Evolutionary conservation across 1,140 invertebrate genomes (phyloP).

Genomic region (Hylyphantes graminicola): DNA sequence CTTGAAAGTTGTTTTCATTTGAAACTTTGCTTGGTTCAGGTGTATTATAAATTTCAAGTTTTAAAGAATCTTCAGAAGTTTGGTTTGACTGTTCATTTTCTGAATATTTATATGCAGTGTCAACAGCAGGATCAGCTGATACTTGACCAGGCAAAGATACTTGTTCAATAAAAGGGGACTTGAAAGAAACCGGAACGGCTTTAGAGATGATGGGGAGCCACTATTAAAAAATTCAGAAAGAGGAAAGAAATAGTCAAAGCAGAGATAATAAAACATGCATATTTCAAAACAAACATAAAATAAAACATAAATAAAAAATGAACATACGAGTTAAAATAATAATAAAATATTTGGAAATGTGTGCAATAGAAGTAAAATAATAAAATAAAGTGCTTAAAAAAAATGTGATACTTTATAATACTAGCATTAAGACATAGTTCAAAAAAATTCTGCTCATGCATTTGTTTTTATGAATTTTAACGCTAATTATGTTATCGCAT

Average conservation of each 20-base stretch:
- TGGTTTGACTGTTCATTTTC: no score
- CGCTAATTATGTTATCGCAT: no score
- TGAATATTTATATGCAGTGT: background rate
- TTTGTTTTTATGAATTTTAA: no score
- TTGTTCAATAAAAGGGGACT: constrained; percentile 43
- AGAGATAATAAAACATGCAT: constrained; percentile 35
- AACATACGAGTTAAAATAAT: background rate
- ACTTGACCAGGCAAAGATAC: background rate
- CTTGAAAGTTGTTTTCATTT: no score
- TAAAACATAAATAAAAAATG: background rate
- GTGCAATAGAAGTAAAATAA: background rate
- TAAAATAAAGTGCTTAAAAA: background rate
- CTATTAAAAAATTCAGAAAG: constrained; percentile 53
- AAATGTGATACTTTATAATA: background rate
- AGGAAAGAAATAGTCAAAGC: constrained; percentile 49
- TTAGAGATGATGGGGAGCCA: constrained; percentile 43
- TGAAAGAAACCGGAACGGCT: constrained; percentile 38
- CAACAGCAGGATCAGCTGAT: background rate
- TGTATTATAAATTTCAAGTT: no score
- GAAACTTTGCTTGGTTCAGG: no score
- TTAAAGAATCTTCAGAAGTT: no score
- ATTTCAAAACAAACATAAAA: constrained; percentile 9
- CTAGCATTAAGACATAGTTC: no score
- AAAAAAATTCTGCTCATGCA: no score
- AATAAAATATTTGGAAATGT: background rate